Conservation (phyloP, 2,797 vertebrate genomes). For the Orestias chungarensis region DNA sequence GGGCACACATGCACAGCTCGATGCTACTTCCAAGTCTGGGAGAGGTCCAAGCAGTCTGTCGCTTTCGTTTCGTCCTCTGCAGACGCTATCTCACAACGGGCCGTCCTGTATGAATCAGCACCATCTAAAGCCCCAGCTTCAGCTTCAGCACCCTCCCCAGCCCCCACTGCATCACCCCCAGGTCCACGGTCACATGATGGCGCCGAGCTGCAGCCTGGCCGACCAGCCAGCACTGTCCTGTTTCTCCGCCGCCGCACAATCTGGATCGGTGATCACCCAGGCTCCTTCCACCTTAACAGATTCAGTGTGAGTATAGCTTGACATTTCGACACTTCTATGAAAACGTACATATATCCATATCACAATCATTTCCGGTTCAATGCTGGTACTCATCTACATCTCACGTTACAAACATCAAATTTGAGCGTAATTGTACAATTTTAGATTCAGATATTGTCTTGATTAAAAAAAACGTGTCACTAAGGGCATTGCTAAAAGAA, state of each 20-base stretch:
- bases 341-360: neutral
- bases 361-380: conserved; percentile 1
- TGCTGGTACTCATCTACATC: neutral
- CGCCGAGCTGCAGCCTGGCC: conserved; percentile 73
- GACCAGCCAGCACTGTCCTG: conserved; percentile 90
- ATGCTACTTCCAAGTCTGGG: neutral
- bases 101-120: conserved; percentile 84
- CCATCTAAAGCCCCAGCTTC: conserved; percentile 83
- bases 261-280: conserved; percentile 94
- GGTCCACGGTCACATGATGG: conserved; percentile 67
- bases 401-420: neutral
- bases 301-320: conserved; percentile 83
- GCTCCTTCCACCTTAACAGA: conserved; percentile 81
- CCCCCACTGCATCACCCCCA: conserved; percentile 76
- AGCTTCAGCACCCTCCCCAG: conserved; percentile 86
- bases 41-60: conserved; percentile 31
- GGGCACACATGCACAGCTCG: conserved; percentile 1
- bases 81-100: conserved; percentile 89
- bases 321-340: neutral
- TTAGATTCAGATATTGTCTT: neutral
- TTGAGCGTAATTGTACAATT: too few species aligned
- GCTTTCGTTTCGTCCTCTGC: conserved; percentile 77
- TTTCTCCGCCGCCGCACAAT: conserved; percentile 84
- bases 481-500: neutral
- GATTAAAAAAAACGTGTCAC: neutral